Evolutionary conservation across 2,888 invertebrate genomes (phyloP).

Genomic region (Globia sparganii): DNA sequence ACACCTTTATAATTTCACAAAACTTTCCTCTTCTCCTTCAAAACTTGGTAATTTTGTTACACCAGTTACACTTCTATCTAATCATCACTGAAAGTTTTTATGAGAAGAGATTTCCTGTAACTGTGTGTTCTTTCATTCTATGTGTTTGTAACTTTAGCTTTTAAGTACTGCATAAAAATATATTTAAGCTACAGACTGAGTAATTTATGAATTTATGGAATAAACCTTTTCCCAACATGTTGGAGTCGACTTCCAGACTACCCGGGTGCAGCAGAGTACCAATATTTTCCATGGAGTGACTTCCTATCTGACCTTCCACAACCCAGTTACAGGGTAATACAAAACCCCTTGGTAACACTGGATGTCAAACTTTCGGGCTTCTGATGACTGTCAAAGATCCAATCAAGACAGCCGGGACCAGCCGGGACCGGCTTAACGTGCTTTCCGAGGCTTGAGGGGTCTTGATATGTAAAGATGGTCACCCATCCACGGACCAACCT

Average conservation of each 20-base stretch:
- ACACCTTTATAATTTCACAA: constrained; percentile 44
- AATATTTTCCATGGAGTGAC: neutral
- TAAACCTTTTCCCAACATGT: neutral
- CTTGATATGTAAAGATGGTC: neutral
- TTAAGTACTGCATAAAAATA: constrained; percentile 28
- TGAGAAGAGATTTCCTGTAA: constrained; percentile 20
- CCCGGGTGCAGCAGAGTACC: neutral
- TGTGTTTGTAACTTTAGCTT: constrained; percentile 12
- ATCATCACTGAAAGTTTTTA: constrained; percentile 49
- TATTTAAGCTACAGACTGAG: neutral
- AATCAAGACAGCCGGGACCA: neutral
- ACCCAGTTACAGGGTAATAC: neutral
- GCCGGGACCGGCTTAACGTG: no score
- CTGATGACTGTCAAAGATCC: neutral
- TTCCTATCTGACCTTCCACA: neutral
- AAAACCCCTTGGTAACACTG: neutral
- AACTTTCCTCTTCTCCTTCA: constrained; percentile 36
- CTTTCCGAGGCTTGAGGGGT: no score
- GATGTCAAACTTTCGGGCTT: neutral
- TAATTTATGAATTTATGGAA: neutral
- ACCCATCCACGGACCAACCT: neutral
- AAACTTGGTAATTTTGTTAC: constrained; percentile 44
- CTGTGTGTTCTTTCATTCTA: no score
- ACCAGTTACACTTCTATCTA: constrained; percentile 42
- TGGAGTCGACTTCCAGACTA: neutral